These are phyloP conservation scores for Willowsia nigromaculata DNA, from an alignment of 2,888 invertebrate genomes.

Conservation along the genomic window DNA sequence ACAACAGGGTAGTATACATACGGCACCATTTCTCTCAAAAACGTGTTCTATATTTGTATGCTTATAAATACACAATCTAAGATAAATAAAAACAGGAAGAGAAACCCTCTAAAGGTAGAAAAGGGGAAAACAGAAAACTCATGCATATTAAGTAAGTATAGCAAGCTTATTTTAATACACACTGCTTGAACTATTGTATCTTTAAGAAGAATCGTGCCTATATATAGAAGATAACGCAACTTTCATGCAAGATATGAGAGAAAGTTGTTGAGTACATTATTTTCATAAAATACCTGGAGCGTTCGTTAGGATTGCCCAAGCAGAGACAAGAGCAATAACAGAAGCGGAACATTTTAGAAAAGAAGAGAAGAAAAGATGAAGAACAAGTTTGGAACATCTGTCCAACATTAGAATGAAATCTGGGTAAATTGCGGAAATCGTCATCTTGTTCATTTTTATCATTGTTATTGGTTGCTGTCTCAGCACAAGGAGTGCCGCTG, in stretches of 20 bases:
- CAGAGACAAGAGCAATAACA: conserved; percentile 37
- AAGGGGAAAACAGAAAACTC: background rate
- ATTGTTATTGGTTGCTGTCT: background rate
- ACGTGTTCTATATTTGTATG: no score
- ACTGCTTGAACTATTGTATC: no score
- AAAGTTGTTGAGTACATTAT: conserved; percentile 31
- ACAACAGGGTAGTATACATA: background rate
- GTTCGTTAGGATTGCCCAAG: conserved; percentile 46
- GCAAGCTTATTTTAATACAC: background rate
- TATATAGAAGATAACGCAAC: background rate
- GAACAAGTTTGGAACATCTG: conserved; percentile 54
- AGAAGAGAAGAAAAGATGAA: conserved; percentile 45
- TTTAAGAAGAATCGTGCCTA: no score
- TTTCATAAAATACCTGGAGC: conserved; percentile 58
- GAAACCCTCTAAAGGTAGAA: background rate
- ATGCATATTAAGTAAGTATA: conserved; percentile 10
- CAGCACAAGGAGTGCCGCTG: conserved; percentile 11
- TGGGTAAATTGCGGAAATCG: conserved; percentile 57
- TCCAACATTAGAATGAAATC: conserved; percentile 45
- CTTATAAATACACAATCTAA: no score
- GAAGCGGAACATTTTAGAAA: conserved; percentile 49
- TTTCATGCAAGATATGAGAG: background rate
- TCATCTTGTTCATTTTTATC: conserved; percentile 34
- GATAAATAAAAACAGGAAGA: background rate
- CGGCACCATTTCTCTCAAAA: no score